These are phyloP conservation scores for Arrhamphus sclerolepis DNA, from an alignment of 2,797 vertebrate genomes.

Conservation along the genomic window DNA sequence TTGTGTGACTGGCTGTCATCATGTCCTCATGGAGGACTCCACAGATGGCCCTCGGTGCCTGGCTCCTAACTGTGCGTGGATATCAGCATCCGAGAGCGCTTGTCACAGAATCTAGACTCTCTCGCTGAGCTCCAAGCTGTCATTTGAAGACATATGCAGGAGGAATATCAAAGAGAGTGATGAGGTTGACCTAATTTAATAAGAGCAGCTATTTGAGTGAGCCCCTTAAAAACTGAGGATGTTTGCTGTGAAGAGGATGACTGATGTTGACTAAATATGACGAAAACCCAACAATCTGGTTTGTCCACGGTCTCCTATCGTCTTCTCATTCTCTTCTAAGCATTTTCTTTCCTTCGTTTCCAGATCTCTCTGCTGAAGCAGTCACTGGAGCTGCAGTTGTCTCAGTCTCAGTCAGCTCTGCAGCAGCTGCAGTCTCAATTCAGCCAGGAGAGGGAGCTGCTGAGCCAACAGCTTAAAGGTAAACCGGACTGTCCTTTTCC, in stretches of 20 bases:
- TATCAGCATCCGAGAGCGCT: constrained; percentile 4
- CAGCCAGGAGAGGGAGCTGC: constrained; percentile 94
- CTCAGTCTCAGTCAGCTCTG: constrained; percentile 93
- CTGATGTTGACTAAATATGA: no score
- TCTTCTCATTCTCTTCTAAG: neutral
- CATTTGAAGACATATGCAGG: neutral
- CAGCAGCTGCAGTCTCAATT: constrained; percentile 97
- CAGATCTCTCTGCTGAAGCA: constrained; percentile 96
- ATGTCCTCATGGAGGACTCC: constrained; percentile 24
- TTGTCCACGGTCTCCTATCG: neutral
- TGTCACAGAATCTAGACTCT: neutral
- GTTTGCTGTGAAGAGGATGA: no score
- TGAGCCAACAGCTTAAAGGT: constrained; percentile 92
- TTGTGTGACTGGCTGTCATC: constrained; percentile 22
- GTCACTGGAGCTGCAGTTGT: constrained; percentile 96
- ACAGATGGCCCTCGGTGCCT: neutral
- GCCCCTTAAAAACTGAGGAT: no score
- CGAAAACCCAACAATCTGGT: no score
- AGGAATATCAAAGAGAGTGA: neutral
- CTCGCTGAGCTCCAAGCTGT: neutral
- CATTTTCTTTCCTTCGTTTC: neutral
- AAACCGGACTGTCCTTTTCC: neutral
- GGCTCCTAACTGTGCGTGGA: constrained; percentile 1
- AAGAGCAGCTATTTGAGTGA: constrained; percentile 2
- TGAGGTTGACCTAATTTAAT: constrained; percentile 29